phyloP scores from a whole-genome alignment of 2,888 invertebrate genomes.

The Copidosoma aretas region DNA sequence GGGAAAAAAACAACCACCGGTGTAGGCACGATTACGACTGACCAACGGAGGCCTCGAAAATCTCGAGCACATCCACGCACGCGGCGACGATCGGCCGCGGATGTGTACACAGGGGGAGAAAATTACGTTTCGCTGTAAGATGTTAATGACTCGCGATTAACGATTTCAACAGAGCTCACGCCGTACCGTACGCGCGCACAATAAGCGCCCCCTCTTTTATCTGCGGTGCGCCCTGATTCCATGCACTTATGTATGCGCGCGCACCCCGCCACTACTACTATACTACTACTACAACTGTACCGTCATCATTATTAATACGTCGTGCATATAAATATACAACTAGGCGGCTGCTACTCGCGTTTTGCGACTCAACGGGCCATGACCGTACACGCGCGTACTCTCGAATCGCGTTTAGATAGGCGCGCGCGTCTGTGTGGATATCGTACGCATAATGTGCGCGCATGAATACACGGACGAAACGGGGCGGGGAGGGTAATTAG shows the following conservation, averaged over 20 bases:
- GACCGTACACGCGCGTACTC: conserved; percentile 6
- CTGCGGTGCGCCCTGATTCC: conserved; percentile 31
- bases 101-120: background rate
- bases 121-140: conserved; percentile 14
- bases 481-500: conserved; percentile 47
- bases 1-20: background rate
- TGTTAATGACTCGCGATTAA: conserved; percentile 27
- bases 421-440: background rate
- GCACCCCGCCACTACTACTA: too few species aligned
- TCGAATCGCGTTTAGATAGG: background rate
- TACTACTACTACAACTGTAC: too few species aligned
- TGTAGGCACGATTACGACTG: conserved; percentile 1
- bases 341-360: too few species aligned
- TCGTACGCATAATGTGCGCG: background rate
- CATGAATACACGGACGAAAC: conserved; percentile 20
- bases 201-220: too few species aligned
- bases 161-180: background rate
- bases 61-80: background rate
- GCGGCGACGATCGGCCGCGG: background rate
- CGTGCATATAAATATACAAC: background rate
- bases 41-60: background rate
- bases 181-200: conserved; percentile 14
- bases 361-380: conserved; percentile 22
- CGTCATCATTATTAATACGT: background rate
- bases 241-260: too few species aligned